Conservation (phyloP, 2,113 vertebrate species). For the Rhea americana region DNA sequence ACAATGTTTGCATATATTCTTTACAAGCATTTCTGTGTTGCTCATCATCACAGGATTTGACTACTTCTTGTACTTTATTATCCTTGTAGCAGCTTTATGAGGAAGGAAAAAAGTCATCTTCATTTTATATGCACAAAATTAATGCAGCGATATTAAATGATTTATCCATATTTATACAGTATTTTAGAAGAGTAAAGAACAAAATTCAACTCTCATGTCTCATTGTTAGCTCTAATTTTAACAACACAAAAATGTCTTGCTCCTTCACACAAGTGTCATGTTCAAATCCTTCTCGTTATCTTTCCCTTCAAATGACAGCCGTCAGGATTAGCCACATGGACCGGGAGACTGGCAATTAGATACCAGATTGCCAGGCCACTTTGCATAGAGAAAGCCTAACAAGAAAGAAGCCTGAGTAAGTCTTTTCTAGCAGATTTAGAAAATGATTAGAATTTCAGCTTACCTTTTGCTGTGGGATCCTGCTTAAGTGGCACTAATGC, state of each 20-base stretch:
- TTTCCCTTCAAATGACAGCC: not conserved
- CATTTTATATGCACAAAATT: not conserved
- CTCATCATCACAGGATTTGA: not conserved
- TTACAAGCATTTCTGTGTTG: not conserved
- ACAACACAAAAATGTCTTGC: not conserved
- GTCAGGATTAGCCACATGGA: not conserved
- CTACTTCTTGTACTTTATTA: not conserved
- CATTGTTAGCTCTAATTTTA: not conserved
- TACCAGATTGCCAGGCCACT: not conserved
- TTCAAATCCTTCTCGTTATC: not conserved
- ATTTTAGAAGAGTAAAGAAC: not conserved
- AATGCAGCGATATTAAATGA: not conserved
- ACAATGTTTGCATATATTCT: accelerated
- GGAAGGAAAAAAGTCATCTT: not conserved
- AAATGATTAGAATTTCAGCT: not conserved
- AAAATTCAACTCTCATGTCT: not conserved
- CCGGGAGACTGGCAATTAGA: not conserved
- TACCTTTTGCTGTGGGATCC: not conserved
- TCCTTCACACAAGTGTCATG: not conserved
- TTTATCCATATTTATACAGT: not conserved
- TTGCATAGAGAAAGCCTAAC: not conserved
- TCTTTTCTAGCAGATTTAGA: not conserved
- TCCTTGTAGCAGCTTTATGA: not conserved
- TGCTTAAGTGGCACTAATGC: accelerated
- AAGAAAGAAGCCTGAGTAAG: not conserved